A percentile compares a stretch with the other conserved stretches of the same genome.
These are phyloP conservation scores for Lasiommata megera DNA, from an alignment of 2,888 invertebrate genomes.

Conservation along the genomic window DNA sequence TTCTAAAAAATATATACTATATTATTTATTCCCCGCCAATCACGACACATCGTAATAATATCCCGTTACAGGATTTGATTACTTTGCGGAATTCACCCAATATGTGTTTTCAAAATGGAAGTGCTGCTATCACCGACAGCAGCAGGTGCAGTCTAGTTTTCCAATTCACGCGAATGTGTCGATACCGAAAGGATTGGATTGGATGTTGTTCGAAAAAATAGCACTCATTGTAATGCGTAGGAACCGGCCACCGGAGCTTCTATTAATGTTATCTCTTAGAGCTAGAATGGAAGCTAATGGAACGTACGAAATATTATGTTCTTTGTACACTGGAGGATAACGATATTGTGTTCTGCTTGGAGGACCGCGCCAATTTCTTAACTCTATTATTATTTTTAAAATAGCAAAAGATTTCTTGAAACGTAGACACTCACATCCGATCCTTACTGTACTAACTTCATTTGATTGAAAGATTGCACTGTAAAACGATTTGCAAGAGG, in stretches of 20 bases:
- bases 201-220: constrained; percentile 51
- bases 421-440: no score
- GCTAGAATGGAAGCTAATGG: neutral
- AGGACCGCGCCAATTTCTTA: no score
- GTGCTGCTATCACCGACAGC: constrained; percentile 41
- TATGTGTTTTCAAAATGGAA: constrained; percentile 52
- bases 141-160: constrained; percentile 54
- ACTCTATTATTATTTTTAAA: no score
- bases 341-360: no score
- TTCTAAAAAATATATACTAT: neutral
- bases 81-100: constrained; percentile 34
- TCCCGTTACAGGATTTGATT: constrained; percentile 26
- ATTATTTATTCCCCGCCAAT: neutral
- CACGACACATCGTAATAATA: neutral
- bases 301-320: neutral
- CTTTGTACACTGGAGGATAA: no score
- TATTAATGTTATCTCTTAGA: constrained; percentile 3
- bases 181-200: constrained; percentile 50
- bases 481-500: no score
- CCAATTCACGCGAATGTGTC: constrained; percentile 51
- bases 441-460: no score
- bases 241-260: neutral
- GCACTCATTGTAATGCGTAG: constrained; percentile 36
- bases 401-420: no score
- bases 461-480: no score